Conservation (phyloP, 2,888 invertebrate genomes). For the Tigriopus californicus region DNA sequence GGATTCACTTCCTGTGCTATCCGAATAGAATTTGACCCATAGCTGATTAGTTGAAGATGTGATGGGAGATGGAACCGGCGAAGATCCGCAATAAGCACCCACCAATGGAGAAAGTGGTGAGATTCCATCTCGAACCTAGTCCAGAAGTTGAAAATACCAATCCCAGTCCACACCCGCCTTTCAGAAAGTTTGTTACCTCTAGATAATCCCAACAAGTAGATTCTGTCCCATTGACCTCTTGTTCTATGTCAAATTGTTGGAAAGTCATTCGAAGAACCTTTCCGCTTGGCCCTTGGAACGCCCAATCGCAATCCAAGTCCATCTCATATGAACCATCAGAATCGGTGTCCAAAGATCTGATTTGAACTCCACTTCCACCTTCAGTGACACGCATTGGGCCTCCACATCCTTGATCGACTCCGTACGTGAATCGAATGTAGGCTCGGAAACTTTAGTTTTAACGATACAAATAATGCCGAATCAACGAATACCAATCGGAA, state of each 20-base stretch:
- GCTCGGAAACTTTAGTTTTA: not conserved
- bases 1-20: not conserved
- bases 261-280: constrained; percentile 4
- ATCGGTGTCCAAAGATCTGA: not conserved
- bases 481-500: not conserved
- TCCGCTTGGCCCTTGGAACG: not conserved
- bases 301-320: constrained; percentile 12
- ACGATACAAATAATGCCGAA: not conserved
- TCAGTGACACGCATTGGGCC: not conserved
- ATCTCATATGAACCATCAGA: constrained; percentile 7
- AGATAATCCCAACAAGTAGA: constrained; percentile 2
- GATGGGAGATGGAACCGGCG: not conserved
- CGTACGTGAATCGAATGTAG: constrained; percentile 6
- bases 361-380: not conserved
- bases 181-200: not conserved
- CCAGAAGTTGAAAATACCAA: not conserved
- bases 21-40: constrained; percentile 14
- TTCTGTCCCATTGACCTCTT: not conserved
- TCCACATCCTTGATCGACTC: constrained; percentile 6
- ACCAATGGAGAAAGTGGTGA: constrained; percentile 8
- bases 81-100: constrained; percentile 6
- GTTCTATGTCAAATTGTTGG: constrained; percentile 1
- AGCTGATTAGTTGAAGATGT: not conserved
- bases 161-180: not conserved
- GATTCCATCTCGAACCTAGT: constrained; percentile 2